Conservation (phyloP, 2,797 vertebrate species). For the Phrynocephalus guinanensis region DNA sequence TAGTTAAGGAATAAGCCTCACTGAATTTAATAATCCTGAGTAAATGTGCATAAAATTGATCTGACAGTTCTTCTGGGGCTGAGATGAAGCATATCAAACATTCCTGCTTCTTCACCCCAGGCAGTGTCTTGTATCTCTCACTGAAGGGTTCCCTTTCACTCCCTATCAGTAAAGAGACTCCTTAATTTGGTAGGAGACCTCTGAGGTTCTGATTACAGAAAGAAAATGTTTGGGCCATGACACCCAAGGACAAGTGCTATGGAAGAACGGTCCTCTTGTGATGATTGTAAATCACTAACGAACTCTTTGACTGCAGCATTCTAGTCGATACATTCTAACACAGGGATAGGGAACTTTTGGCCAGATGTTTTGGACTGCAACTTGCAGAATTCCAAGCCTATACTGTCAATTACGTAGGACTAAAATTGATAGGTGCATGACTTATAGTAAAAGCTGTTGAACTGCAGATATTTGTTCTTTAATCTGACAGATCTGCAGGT, state of each 20-base stretch:
- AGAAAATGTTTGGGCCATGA: background rate
- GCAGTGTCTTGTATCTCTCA: background rate
- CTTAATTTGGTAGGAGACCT: background rate
- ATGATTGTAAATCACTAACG: background rate
- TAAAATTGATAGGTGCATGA: slow-evolving; percentile 23
- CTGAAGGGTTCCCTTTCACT: background rate
- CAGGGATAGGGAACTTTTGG: slow-evolving; percentile 19
- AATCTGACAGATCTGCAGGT: slow-evolving; percentile 48
- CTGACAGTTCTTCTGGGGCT: too few relatives aligned
- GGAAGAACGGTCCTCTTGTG: background rate
- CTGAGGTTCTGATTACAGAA: background rate
- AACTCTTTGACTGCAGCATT: background rate
- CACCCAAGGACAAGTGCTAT: background rate
- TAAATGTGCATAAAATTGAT: slow-evolving; percentile 5
- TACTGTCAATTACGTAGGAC: too few relatives aligned
- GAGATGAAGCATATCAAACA: background rate
- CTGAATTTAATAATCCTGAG: background rate
- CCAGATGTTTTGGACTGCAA: too few relatives aligned
- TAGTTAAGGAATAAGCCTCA: background rate
- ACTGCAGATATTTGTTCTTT: slow-evolving; percentile 21
- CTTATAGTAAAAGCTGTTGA: slow-evolving; percentile 18
- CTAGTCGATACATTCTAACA: slow-evolving; percentile 4
- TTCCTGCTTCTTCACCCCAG: background rate
- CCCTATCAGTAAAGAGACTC: background rate
- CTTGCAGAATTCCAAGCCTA: too few relatives aligned